Evolutionary conservation across 2,888 invertebrate genomes (phyloP), one percentile per base, ranked within the genome.

Genomic region (Crioceris asparagi): DNA sequence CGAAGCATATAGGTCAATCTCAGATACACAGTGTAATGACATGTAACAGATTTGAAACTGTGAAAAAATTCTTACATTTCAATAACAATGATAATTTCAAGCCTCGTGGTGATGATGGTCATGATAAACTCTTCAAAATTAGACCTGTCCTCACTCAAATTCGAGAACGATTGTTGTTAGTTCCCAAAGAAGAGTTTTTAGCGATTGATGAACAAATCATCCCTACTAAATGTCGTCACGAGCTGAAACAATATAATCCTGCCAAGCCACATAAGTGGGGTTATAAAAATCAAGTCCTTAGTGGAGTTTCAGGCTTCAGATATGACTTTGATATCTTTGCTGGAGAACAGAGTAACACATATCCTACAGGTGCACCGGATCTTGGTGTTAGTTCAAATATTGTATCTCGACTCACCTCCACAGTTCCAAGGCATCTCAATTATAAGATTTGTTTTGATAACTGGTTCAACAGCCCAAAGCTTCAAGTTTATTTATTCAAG

Each of bases 371-470:
- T 31, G 33, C 36, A 27, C 40, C 40, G 18, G 33, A 40, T 29
- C 18, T 36, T 18, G 40, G 31, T 23, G 17, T 17, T 11, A 40
- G 36, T 26, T 30, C 34, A 27, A 40, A 40, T 32, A 35, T 40
- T 16, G 36, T 40, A 5, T 15, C 23, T 12, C 27, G 33, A 26
- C 16, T 36, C 12, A 25, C 30, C 17, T 12, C 29, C 15, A 30
- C 25, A 23, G 30, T 31, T 14, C 36, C 36, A 21, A 25, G 19
- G 15, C 29, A 40, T 23, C 23, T 23, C 19, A 36, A 36, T 12
- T 11, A 36, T 23, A 43, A 43, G 29, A 29, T 57, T 4, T 55
- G 46, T 46, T 53, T 58, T 43, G 56, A 57, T 38, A 56, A 56
- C 35, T 56, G 51, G 53, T 58, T 49, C 43, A 56, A 41, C 2